Conservation (phyloP, 2,113 vertebrate genomes). For the Apeltes quadracus region DNA sequence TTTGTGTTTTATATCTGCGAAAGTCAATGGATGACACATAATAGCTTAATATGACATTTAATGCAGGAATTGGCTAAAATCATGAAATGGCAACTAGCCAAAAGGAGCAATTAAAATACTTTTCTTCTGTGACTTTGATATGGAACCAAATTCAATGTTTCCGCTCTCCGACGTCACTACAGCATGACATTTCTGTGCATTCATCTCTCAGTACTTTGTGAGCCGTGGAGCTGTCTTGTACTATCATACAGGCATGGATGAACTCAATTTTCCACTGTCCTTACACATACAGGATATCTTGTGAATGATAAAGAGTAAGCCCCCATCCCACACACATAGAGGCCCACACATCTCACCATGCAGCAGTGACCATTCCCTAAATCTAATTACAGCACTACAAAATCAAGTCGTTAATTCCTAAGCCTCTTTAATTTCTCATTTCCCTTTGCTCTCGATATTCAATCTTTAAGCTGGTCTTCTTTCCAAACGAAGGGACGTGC, state of each 20-base stretch:
- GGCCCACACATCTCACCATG: constrained; percentile 53
- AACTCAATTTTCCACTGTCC: constrained; percentile 73
- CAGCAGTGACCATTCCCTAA: constrained; percentile 71
- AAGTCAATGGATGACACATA: constrained; percentile 39
- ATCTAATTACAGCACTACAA: constrained; percentile 80
- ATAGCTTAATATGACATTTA: constrained; percentile 37
- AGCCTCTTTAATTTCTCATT: constrained; percentile 79
- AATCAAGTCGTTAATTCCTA: constrained; percentile 80
- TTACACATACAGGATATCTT: constrained; percentile 70
- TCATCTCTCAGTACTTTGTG: constrained; percentile 34
- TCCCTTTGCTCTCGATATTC: constrained; percentile 74
- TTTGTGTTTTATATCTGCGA: constrained; percentile 31
- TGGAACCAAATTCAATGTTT: constrained; percentile 65
- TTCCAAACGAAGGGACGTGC: constrained; percentile 48
- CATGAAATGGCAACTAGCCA: constrained; percentile 47
- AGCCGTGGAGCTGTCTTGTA: constrained; percentile 48
- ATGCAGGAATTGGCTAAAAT: constrained; percentile 36
- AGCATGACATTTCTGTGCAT: constrained; percentile 60
- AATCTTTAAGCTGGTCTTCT: constrained; percentile 72
- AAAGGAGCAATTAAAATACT: constrained; percentile 61
- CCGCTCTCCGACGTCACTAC: constrained; percentile 26
- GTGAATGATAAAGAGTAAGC: constrained; percentile 67
- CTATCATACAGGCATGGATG: constrained; percentile 61
- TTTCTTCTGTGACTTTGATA: constrained; percentile 61
- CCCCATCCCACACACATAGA: constrained; percentile 29